These are phyloP conservation scores for Aphaenogaster ashmeadi DNA, from an alignment of 1,140 invertebrate genomes.

Conservation along the genomic window DNA sequence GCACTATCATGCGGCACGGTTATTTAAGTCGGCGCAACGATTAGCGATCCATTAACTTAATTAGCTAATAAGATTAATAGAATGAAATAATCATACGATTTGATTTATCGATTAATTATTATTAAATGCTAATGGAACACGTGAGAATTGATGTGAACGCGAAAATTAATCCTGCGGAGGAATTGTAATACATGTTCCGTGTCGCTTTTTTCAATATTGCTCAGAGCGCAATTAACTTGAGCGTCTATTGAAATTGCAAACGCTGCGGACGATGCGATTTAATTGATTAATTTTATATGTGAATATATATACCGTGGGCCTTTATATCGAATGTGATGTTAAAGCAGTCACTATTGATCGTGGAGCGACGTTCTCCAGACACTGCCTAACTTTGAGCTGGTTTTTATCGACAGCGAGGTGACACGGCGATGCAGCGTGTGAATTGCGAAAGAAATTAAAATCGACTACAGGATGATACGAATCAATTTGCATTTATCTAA, in stretches of 20 bases:
- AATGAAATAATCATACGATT: slow-evolving; percentile 1
- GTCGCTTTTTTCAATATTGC: slow-evolving; percentile 41
- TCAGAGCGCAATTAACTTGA: not conserved
- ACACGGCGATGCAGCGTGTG: not conserved
- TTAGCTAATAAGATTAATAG: slow-evolving; percentile 36
- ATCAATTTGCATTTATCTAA: slow-evolving; percentile 31
- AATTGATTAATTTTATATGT: slow-evolving; percentile 60
- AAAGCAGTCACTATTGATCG: slow-evolving; percentile 38
- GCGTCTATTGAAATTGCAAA: slow-evolving; percentile 12
- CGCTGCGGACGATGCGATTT: not conserved
- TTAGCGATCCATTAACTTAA: slow-evolving; percentile 22
- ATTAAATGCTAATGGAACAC: slow-evolving; percentile 28
- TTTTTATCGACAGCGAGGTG: not conserved
- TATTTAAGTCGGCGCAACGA: slow-evolving; percentile 32
- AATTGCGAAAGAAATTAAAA: slow-evolving; percentile 23
- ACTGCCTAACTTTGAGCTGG: slow-evolving; percentile 60
- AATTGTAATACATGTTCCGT: slow-evolving; percentile 33
- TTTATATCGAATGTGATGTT: slow-evolving; percentile 39
- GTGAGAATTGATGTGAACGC: slow-evolving; percentile 2
- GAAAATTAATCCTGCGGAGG: slow-evolving; percentile 2
- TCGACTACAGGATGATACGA: not conserved
- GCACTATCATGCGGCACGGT: not conserved
- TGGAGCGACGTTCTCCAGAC: slow-evolving; percentile 32
- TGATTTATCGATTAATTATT: slow-evolving; percentile 6
- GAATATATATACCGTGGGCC: slow-evolving; percentile 27